Percentiles rank a stretch among this genome's conserved stretches.
phyloP scores from a whole-genome alignment of 2,888 invertebrate species.

The Hyppa rectilinea region DNA sequence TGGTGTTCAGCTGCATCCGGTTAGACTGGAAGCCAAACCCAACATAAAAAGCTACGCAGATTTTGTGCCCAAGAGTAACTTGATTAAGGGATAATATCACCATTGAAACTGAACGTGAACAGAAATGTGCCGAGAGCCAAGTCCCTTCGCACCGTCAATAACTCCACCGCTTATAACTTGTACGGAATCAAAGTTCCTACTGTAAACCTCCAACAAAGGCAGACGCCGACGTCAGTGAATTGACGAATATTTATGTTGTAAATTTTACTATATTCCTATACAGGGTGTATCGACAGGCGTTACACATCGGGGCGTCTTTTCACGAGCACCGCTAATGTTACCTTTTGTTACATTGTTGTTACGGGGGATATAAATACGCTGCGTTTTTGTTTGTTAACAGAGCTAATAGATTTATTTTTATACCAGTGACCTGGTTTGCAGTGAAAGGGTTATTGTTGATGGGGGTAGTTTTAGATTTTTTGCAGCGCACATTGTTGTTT shows the following conservation, averaged over 20 bases:
- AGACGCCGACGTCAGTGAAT: constrained; percentile 78
- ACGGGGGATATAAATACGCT: constrained; percentile 40
- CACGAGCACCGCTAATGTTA: constrained; percentile 59
- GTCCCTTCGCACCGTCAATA: too few species aligned
- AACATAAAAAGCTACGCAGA: too few species aligned
- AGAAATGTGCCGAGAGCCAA: too few species aligned
- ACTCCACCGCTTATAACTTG: constrained; percentile 62
- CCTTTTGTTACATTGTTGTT: constrained; percentile 52
- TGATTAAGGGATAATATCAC: too few species aligned
- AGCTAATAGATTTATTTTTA: constrained; percentile 33
- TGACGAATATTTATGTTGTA: constrained; percentile 85
- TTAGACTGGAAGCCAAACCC: too few species aligned
- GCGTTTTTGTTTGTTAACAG: constrained; percentile 56
- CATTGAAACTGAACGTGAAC: too few species aligned
- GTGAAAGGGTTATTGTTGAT: constrained; percentile 26
- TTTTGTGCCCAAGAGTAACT: too few species aligned
- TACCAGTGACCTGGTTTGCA: constrained; percentile 36
- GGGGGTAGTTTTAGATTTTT: constrained; percentile 16
- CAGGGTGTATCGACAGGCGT: constrained; percentile 61
- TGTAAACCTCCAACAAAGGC: constrained; percentile 79
- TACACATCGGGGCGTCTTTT: constrained; percentile 62
- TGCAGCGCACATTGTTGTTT: background rate
- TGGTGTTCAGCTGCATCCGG: too few species aligned
- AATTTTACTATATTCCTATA: constrained; percentile 76
- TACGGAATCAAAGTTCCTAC: constrained; percentile 66